Percentiles rank a stretch among this genome's conserved stretches.
These are phyloP conservation scores for Drosophila subobscura DNA, from an alignment of 1,140 invertebrate species.

Conservation along the genomic window DNA sequence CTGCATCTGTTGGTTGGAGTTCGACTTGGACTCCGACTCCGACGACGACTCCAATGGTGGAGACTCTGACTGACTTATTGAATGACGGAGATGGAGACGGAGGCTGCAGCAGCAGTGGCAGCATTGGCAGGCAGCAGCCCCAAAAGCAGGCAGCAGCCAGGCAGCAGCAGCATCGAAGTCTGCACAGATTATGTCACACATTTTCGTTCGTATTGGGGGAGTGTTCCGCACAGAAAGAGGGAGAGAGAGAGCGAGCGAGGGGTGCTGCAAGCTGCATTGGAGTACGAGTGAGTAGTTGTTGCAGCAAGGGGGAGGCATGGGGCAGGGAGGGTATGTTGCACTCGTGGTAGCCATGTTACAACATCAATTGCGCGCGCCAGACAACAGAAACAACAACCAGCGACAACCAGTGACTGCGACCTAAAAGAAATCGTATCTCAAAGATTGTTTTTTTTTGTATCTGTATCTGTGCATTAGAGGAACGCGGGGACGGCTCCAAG, in stretches of 20 bases:
- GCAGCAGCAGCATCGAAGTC: slow-evolving; percentile 71
- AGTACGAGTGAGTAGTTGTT: background rate
- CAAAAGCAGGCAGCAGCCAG: slow-evolving; percentile 24
- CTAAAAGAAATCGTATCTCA: slow-evolving; percentile 76
- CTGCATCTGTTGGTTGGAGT: slow-evolving; percentile 16
- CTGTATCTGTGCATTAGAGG: slow-evolving; percentile 13
- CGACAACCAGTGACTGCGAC: slow-evolving; percentile 44
- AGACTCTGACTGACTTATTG: slow-evolving; percentile 76
- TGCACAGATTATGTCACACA: slow-evolving; percentile 82
- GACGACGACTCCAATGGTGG: background rate
- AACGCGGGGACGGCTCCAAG: background rate
- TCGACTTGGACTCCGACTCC: slow-evolving; percentile 43
- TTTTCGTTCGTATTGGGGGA: slow-evolving; percentile 74
- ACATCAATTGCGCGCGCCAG: slow-evolving; percentile 80
- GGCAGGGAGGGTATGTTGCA: slow-evolving; percentile 58
- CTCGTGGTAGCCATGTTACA: slow-evolving; percentile 79
- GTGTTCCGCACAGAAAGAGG: slow-evolving; percentile 17
- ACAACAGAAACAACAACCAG: slow-evolving; percentile 55
- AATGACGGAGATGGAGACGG: slow-evolving; percentile 58
- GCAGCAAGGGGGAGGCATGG: slow-evolving; percentile 12
- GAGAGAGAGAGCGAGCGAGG: no score
- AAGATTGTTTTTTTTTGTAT: slow-evolving; percentile 63
- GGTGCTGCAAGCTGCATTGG: slow-evolving; percentile 2
- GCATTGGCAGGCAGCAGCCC: slow-evolving; percentile 32
- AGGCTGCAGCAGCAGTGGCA: slow-evolving; percentile 51